A percentile compares a stretch with the other conserved stretches of the same genome.
Evolutionary conservation across 2,113 vertebrate genomes (phyloP).

Genomic region (Pungitius pungitius): DNA sequence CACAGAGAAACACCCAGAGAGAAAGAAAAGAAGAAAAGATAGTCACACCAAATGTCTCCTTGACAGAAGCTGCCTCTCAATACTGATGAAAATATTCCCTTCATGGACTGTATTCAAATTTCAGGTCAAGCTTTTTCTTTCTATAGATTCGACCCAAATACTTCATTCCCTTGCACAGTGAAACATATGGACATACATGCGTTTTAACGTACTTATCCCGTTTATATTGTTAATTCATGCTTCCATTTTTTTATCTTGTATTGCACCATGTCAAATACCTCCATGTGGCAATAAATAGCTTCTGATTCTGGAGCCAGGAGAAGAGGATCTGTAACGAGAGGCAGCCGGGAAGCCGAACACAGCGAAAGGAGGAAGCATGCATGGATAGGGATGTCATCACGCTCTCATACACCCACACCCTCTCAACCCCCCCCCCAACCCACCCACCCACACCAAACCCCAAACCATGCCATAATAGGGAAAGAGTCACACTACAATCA

Average conservation of each 20-base stretch:
- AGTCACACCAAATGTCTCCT: slow-evolving; percentile 38
- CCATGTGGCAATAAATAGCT: too few species aligned
- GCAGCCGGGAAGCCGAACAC: slow-evolving; percentile 48
- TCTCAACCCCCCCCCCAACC: background rate
- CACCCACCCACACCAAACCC: slow-evolving; percentile 64
- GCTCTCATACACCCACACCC: slow-evolving; percentile 19
- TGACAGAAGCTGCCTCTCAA: slow-evolving; percentile 38
- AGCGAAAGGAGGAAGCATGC: slow-evolving; percentile 70
- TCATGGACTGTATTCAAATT: slow-evolving; percentile 7
- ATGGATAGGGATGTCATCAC: slow-evolving; percentile 57
- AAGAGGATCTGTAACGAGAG: slow-evolving; percentile 46
- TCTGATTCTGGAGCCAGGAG: background rate
- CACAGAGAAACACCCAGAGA: slow-evolving; percentile 19
- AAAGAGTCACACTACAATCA: slow-evolving; percentile 72
- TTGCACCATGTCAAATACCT: too few species aligned
- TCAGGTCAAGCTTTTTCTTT: background rate
- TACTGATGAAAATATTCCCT: slow-evolving; percentile 26
- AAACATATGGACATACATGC: too few species aligned
- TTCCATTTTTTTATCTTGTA: too few species aligned
- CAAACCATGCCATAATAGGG: slow-evolving; percentile 81
- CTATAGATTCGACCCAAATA: background rate
- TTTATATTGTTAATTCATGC: too few species aligned
- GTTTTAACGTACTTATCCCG: too few species aligned
- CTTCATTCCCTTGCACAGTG: too few species aligned
- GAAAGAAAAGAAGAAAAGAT: background rate